phyloP scores from a whole-genome alignment of 2,797 vertebrate species.

The Valencia hispanica region DNA sequence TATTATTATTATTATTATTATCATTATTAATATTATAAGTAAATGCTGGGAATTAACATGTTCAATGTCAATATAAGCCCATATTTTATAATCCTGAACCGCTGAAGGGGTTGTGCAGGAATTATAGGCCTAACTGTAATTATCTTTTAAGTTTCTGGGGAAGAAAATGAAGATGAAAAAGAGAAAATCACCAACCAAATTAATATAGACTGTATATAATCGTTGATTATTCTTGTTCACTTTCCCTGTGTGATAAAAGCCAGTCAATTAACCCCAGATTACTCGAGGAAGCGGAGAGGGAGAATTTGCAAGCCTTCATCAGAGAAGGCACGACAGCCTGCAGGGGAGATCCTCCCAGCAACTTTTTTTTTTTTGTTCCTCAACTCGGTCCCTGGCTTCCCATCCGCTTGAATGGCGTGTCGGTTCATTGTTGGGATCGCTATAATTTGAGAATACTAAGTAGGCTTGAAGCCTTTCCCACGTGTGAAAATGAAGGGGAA shows the following conservation, averaged over 20 bases:
- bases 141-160: background rate
- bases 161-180: background rate
- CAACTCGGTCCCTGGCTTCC: conserved; percentile 62
- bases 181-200: conserved; percentile 14
- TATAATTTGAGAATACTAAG: conserved; percentile 79
- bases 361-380: conserved; percentile 58
- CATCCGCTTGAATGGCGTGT: conserved; percentile 73
- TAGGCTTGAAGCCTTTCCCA: conserved; percentile 77
- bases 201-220: conserved; percentile 33
- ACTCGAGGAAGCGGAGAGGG: conserved; percentile 30
- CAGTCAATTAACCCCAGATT: conserved; percentile 49
- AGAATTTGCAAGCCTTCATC: conserved; percentile 34
- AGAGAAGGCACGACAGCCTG: conserved; percentile 42
- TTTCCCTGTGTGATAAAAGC: conserved; percentile 36
- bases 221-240: conserved; percentile 31
- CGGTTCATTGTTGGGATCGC: conserved; percentile 75
- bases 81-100: background rate
- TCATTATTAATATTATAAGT: background rate
- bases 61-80: background rate
- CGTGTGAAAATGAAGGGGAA: conserved; percentile 61
- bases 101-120: background rate
- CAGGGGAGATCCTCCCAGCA: conserved; percentile 66
- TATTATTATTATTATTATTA: background rate
- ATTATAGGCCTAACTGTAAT: conserved; percentile 4
- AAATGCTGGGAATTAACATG: background rate